Conservation (phyloP, 2,888 invertebrate genomes). For the Andrena fulva region DNA sequence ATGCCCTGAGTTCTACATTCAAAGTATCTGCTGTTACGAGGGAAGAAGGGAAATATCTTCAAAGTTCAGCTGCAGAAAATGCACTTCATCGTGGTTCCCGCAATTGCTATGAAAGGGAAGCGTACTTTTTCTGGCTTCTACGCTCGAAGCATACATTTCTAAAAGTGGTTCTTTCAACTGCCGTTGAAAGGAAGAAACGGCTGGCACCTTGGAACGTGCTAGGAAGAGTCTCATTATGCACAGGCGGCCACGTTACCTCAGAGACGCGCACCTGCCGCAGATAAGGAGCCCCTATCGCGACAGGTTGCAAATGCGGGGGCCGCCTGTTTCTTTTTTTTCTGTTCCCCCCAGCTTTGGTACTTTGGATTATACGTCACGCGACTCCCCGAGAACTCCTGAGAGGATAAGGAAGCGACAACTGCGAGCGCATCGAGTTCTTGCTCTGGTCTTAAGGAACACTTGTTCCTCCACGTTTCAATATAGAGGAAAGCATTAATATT, state of each 20-base stretch:
- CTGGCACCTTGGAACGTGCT: conserved; percentile 33
- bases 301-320: conserved; percentile 62
- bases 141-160: not conserved
- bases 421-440: conserved; percentile 3
- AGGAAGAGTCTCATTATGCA: conserved; percentile 51
- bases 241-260: conserved; percentile 72
- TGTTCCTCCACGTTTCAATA: not conserved
- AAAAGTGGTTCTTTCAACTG: not conserved
- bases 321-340: conserved; percentile 38
- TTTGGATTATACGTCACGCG: conserved; percentile 50
- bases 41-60: no score
- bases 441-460: not conserved
- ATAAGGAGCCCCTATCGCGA: conserved; percentile 65
- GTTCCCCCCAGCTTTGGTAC: conserved; percentile 7
- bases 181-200: conserved; percentile 14
- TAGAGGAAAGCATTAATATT: not conserved
- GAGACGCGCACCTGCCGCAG: conserved; percentile 73
- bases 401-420: conserved; percentile 52
- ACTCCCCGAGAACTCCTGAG: conserved; percentile 14
- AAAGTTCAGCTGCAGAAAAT: no score
- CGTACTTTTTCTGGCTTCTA: no score
- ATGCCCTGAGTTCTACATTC: no score
- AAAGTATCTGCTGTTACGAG: no score
- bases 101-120: no score
- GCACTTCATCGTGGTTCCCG: no score